A percentile compares a stretch with the other conserved stretches of the same genome.
phyloP scores from a whole-genome alignment of 2,113 vertebrate genomes.

The Lampris incognitus region DNA sequence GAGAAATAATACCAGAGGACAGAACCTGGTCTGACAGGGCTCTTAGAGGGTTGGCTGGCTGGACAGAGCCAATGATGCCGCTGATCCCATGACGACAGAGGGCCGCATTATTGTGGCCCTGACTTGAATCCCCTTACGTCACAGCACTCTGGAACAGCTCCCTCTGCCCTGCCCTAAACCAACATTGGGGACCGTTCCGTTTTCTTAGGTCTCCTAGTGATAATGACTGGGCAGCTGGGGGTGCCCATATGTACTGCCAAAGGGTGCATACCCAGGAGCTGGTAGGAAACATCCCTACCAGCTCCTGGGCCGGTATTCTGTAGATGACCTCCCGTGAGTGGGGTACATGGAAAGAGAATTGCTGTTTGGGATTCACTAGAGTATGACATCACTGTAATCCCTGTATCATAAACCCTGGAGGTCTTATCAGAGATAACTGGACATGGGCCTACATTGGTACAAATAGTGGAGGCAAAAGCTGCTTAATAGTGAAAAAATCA shows the following conservation, averaged over 20 bases:
- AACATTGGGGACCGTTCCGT: slow-evolving; percentile 8
- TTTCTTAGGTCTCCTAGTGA: background rate
- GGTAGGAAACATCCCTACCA: background rate
- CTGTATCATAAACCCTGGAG: too few relatives aligned
- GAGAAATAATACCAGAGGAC: slow-evolving; percentile 37
- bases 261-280: too few relatives aligned
- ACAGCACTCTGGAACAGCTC: slow-evolving; percentile 31
- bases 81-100: slow-evolving; percentile 62
- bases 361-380: too few relatives aligned
- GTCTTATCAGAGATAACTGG: too few relatives aligned
- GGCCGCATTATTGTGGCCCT: slow-evolving; percentile 71
- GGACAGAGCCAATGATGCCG: slow-evolving; percentile 41
- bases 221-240: background rate
- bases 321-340: background rate
- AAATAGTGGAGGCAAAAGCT: too few relatives aligned
- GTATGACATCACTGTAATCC: too few relatives aligned
- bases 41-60: slow-evolving; percentile 37
- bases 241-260: too few relatives aligned
- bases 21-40: slow-evolving; percentile 26
- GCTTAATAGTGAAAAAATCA: too few relatives aligned
- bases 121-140: slow-evolving; percentile 71
- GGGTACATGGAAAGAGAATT: too few relatives aligned
- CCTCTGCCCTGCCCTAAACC: slow-evolving; percentile 34
- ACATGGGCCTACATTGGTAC: too few relatives aligned
- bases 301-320: background rate